A percentile compares a stretch with the other conserved stretches of the same genome.
Evolutionary conservation across 1,140 invertebrate species (phyloP).

Genomic region (Delia radicum): DNA sequence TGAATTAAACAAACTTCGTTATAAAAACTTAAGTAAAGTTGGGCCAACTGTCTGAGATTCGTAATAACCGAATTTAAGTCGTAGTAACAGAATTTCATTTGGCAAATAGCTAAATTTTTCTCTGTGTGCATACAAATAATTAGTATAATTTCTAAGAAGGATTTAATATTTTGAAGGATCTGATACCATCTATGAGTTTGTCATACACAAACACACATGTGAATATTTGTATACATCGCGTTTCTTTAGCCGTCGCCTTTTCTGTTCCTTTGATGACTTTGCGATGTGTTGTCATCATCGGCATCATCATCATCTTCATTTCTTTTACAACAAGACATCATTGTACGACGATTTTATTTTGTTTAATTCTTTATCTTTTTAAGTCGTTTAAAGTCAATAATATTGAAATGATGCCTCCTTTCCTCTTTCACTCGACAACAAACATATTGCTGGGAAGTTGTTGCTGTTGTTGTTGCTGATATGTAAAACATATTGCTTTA

Average conservation of each 20-base stretch:
- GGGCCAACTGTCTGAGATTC: too few relatives aligned
- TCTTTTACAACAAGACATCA: not conserved
- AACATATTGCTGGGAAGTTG: not conserved
- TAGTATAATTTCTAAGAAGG: too few relatives aligned
- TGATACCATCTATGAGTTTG: not conserved
- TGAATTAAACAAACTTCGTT: too few relatives aligned
- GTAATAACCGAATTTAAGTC: too few relatives aligned
- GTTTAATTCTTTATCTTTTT: conserved; percentile 15
- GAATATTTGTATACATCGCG: not conserved
- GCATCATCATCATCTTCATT: not conserved
- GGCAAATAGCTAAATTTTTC: too few relatives aligned
- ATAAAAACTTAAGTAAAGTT: too few relatives aligned
- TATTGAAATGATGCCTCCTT: conserved; percentile 15
- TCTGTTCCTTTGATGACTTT: conserved; percentile 9
- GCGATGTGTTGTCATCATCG: conserved; percentile 13
- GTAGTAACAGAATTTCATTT: too few relatives aligned
- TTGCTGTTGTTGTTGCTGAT: not conserved
- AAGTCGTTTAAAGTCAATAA: conserved; percentile 24
- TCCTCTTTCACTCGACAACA: not conserved
- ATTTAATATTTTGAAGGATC: too few relatives aligned
- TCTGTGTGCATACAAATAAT: too few relatives aligned
- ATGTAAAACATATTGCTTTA: conserved; percentile 23
- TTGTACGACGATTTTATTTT: not conserved
- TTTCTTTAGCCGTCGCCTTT: conserved; percentile 1
- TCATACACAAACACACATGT: not conserved